phyloP scores from a whole-genome alignment of 2,113 vertebrate genomes.

The Amphilophus citrinellus region DNA sequence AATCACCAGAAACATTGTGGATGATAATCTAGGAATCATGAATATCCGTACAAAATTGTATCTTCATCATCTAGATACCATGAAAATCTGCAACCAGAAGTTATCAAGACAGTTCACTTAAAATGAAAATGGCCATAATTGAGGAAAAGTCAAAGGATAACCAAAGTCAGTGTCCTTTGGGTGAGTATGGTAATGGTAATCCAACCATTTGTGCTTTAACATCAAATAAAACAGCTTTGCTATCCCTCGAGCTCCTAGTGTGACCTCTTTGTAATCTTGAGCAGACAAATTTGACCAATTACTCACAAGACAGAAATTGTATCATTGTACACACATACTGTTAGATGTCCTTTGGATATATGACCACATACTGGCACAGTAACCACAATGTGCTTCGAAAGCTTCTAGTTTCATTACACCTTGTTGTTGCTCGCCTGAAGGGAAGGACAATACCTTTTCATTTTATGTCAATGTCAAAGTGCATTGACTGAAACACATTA shows the following conservation, averaged over 20 bases:
- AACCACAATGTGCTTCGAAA: neutral
- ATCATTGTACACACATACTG: neutral
- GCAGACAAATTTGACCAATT: neutral
- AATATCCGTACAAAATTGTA: neutral
- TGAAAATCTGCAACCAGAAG: neutral
- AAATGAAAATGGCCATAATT: neutral
- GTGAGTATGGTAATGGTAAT: neutral
- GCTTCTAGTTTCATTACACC: conserved; percentile 9
- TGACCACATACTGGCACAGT: neutral
- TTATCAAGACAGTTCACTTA: neutral
- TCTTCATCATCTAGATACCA: neutral
- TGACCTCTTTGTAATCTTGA: neutral
- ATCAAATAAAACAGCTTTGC: neutral
- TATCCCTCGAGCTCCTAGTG: neutral
- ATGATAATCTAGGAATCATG: neutral
- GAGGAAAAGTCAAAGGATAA: neutral
- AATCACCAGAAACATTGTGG: neutral
- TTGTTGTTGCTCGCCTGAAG: neutral
- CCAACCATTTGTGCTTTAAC: neutral
- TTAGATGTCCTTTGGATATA: neutral
- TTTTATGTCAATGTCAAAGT: conserved; percentile 38
- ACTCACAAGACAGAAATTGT: neutral
- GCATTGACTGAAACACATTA: conserved; percentile 48
- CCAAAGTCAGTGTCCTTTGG: neutral
- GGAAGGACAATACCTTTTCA: conserved; percentile 32